Evolutionary conservation across 2,113 vertebrate genomes (phyloP), one percentile per base, ranked within the genome.

Genomic region (Siniperca chuatsi): DNA sequence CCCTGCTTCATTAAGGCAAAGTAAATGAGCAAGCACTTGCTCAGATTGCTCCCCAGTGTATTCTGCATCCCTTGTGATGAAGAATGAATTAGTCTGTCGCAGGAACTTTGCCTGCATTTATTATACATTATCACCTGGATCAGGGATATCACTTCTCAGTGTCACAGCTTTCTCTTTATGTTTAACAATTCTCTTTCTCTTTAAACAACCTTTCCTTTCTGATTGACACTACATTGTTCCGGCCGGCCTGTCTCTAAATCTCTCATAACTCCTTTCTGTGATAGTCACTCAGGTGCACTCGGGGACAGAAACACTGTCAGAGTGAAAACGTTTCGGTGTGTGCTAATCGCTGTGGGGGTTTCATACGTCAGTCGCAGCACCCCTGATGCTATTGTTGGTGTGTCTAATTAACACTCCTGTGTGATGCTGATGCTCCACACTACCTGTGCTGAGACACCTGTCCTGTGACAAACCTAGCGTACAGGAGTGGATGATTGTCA

Each of bases 321-420:
- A 88, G 76, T 79, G 77, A 85, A 83, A 90, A 81, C 73, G 29
- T 74, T 88, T 86, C 65, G 72, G 75, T 82, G 77, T 78, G 78
- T 84, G 79, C 83, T 83, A 78, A 87, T 64, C 87, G 75, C 86
- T 82, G 81, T 78, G 86, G 85, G 92, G 84, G 83, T 70, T 90
- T 81, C 79, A 66, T 89, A 82, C 80, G 85, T 94, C 88, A 90
- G 68, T 84, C 75, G 18, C 83, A 84, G 81, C 84, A 89, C 83
- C 86, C 87, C 83, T 25, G 74, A 89, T 79, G 70, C 87, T 90
- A 70, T 76, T 78, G 92, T 92, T 84, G 91, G 90, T 92, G 90
- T 91, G 91, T 94, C 93, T 94, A 93, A 95, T 96, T 95, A 94
- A 94, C 92, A 93, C 93, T 92, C 88, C 87, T 90, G 89, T 92